Percentiles rank a stretch among this genome's conserved stretches.
phyloP scores from a whole-genome alignment of 2,113 vertebrate genomes.

The Strigops habroptila region DNA sequence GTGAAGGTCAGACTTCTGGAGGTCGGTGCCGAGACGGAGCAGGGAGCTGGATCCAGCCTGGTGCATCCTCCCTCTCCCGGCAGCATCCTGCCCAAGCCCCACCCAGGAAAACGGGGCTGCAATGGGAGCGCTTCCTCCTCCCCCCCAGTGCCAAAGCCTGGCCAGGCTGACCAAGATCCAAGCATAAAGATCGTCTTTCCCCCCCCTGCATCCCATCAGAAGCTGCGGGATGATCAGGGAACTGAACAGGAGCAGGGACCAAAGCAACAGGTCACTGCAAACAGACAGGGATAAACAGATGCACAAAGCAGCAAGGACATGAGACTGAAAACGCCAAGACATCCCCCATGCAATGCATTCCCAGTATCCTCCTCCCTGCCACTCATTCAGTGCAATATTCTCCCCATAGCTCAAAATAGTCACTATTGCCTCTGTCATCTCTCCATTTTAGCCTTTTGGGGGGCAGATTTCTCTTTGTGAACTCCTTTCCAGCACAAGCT shows the following conservation, averaged over 20 bases:
- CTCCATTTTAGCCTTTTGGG: background rate
- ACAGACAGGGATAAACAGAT: background rate
- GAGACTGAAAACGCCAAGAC: background rate
- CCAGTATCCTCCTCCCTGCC: background rate
- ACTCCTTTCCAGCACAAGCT: background rate
- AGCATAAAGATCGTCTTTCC: background rate
- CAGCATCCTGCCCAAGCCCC: constrained; percentile 48
- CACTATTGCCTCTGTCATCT: background rate
- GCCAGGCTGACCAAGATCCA: background rate
- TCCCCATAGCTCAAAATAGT: background rate
- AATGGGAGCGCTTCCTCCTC: background rate
- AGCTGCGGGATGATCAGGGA: background rate
- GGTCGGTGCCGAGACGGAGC: background rate
- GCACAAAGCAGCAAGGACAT: background rate
- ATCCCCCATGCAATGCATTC: background rate
- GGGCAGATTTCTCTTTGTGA: background rate
- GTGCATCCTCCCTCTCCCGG: constrained; percentile 20
- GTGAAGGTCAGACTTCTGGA: constrained; percentile 44
- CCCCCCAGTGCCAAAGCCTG: background rate
- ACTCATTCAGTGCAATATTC: background rate
- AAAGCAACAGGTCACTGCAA: constrained; percentile 32
- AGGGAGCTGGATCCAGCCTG: background rate
- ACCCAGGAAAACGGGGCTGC: background rate
- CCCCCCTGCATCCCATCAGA: background rate
- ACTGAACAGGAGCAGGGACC: background rate